Conservation (phyloP, 2,113 vertebrate genomes). For the Eleginops maclovinus region DNA sequence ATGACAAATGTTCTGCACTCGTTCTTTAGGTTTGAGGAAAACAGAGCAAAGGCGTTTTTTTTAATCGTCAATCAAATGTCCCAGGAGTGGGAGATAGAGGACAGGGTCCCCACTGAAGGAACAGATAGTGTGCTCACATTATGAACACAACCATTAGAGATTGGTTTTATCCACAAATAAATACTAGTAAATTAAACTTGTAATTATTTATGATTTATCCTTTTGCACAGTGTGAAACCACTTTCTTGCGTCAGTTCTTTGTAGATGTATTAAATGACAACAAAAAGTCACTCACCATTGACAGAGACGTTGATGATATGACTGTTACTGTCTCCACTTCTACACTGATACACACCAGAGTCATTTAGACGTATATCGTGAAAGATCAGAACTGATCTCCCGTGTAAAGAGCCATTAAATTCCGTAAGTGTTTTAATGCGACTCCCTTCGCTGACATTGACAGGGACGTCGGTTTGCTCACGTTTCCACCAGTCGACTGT, state of each 20-base stretch:
- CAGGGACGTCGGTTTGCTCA: fast-evolving
- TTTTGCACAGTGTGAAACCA: no score
- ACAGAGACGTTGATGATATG: conserved; percentile 61
- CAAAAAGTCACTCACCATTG: conserved; percentile 57
- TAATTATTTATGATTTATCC: no score
- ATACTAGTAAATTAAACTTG: no score
- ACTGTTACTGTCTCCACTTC: fast-evolving
- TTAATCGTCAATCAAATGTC: no score
- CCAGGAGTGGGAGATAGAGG: no score
- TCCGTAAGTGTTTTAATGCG: conserved; percentile 34
- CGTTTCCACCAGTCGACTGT: conserved; percentile 62
- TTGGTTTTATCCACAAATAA: no score
- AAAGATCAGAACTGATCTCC: conserved; percentile 46
- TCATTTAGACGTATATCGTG: conserved; percentile 21
- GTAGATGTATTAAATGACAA: background rate
- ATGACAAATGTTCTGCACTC: no score
- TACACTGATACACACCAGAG: conserved; percentile 73
- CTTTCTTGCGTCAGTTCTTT: background rate
- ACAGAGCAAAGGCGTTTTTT: no score
- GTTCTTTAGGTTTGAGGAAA: no score
- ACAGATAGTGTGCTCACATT: no score
- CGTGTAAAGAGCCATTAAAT: fast-evolving
- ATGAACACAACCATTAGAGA: no score
- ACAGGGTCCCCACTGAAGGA: no score
- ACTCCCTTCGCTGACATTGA: background rate